phyloP scores from a whole-genome alignment of 2,113 vertebrate genomes.

The Onychostruthus taczanowskii region DNA sequence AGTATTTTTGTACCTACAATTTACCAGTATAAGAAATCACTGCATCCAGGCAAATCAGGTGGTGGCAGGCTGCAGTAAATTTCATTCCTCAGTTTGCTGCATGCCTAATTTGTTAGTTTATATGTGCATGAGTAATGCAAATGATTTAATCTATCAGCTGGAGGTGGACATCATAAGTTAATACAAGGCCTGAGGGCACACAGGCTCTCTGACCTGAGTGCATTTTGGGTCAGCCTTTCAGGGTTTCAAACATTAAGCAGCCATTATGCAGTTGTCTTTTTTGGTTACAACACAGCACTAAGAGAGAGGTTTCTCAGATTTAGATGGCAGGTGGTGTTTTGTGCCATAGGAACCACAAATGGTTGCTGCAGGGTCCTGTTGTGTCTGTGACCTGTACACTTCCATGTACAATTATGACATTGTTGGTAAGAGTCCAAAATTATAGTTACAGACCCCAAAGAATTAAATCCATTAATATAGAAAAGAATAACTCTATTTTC shows the following conservation, averaged over 20 bases:
- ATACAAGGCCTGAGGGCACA: not conserved
- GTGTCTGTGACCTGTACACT: not conserved
- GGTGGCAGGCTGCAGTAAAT: not conserved
- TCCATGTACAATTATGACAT: not conserved
- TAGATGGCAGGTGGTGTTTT: not conserved
- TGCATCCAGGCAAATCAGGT: not conserved
- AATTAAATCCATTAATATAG: not conserved
- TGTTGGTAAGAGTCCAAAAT: not conserved
- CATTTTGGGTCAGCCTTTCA: not conserved
- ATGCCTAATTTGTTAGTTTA: not conserved
- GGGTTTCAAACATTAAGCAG: not conserved
- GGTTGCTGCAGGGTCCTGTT: not conserved
- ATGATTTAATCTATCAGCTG: not conserved
- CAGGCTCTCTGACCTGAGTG: not conserved
- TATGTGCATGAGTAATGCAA: not conserved
- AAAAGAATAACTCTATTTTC: not conserved
- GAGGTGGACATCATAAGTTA: not conserved
- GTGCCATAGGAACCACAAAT: not conserved
- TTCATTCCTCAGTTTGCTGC: not conserved
- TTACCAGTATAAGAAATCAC: not conserved
- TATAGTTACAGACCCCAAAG: not conserved
- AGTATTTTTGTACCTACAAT: not conserved
- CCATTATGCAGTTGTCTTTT: not conserved
- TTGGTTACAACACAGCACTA: not conserved
- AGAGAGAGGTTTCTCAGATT: not conserved